These are phyloP conservation scores for Myiopsitta monachus DNA, from an alignment of 2,113 vertebrate species.

Conservation along the genomic window DNA sequence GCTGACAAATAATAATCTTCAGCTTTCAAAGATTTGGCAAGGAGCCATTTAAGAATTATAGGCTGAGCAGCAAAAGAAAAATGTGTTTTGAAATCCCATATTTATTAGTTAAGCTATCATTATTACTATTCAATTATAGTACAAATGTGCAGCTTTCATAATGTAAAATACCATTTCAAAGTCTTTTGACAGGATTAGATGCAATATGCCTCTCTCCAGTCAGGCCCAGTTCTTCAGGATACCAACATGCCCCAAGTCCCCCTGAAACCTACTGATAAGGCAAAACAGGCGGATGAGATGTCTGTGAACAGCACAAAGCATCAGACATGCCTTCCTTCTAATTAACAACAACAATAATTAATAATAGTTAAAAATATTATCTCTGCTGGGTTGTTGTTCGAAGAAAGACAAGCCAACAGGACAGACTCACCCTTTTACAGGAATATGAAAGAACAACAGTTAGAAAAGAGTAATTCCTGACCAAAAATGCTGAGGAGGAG, in stretches of 20 bases:
- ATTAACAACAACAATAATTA: neutral
- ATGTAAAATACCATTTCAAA: neutral
- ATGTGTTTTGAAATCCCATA: constrained; percentile 13
- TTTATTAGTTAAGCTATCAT: constrained; percentile 33
- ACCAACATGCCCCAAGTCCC: neutral
- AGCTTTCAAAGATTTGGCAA: constrained; percentile 28
- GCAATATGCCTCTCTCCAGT: neutral
- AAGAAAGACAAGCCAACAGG: neutral
- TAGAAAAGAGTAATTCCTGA: neutral
- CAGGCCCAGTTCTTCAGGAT: neutral
- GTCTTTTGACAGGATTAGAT: neutral
- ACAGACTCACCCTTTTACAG: neutral
- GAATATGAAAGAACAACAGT: neutral
- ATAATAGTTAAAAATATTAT: neutral
- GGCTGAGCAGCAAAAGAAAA: neutral
- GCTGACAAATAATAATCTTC: constrained; percentile 24
- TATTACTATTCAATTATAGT: neutral
- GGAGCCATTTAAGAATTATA: constrained; percentile 41
- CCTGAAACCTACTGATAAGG: neutral
- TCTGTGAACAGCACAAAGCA: neutral
- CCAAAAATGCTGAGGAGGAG: neutral
- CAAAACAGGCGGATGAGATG: neutral
- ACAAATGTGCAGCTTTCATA: constrained; percentile 25
- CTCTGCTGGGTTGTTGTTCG: neutral
- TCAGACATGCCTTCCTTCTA: neutral